Percentiles rank a stretch among this genome's conserved stretches.
phyloP scores from a whole-genome alignment of 2,113 vertebrate species.

The Paralichthys olivaceus region DNA sequence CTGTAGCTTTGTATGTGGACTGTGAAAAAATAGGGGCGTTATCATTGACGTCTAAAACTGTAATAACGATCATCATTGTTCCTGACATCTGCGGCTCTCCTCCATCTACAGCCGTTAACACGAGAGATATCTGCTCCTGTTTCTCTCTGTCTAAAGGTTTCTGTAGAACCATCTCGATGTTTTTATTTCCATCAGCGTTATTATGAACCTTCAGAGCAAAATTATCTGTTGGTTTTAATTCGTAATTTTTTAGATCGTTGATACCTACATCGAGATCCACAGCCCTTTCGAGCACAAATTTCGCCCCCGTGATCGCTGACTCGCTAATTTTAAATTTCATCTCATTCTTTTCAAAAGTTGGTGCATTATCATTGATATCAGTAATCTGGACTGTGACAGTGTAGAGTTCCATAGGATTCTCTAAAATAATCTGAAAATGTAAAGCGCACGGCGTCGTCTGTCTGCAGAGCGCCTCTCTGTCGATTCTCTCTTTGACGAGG shows the following conservation, averaged over 20 bases:
- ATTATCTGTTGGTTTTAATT: slow-evolving; percentile 67
- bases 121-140: slow-evolving; percentile 32
- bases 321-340: slow-evolving; percentile 75
- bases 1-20: slow-evolving; percentile 60
- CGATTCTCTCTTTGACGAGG: slow-evolving; percentile 77
- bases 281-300: slow-evolving; percentile 68
- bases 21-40: slow-evolving; percentile 78
- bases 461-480: slow-evolving; percentile 82
- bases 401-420: slow-evolving; percentile 81
- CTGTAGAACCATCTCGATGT: slow-evolving; percentile 65
- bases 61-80: slow-evolving; percentile 44
- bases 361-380: slow-evolving; percentile 75
- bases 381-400: slow-evolving; percentile 75
- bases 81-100: slow-evolving; percentile 52
- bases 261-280: slow-evolving; percentile 74
- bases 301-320: slow-evolving; percentile 30
- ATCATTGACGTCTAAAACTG: slow-evolving; percentile 81
- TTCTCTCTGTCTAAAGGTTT: slow-evolving; percentile 66
- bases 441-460: slow-evolving; percentile 75
- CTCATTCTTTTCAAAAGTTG: slow-evolving; percentile 74
- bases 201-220: slow-evolving; percentile 65
- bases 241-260: slow-evolving; percentile 79
- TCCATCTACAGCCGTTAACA: slow-evolving; percentile 62
- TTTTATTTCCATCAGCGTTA: slow-evolving; percentile 45
- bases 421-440: slow-evolving; percentile 79